phyloP scores from a whole-genome alignment of 2,888 invertebrate genomes.

The Drosophila nr. perissopoda region DNA sequence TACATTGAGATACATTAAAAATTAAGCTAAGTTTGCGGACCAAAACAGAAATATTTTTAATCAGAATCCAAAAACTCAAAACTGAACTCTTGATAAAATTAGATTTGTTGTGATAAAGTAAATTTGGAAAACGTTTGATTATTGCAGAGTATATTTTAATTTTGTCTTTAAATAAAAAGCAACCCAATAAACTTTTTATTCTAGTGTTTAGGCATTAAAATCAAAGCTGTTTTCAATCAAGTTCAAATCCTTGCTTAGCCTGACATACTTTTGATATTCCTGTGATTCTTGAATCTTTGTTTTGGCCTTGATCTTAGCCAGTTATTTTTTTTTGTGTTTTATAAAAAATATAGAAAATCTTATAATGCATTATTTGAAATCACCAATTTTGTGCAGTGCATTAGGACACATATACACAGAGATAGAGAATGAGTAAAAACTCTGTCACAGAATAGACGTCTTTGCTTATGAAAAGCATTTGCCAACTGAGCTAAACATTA shows the following conservation, averaged over 20 bases:
- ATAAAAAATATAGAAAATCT: no score
- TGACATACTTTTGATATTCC: not conserved
- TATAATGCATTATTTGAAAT: no score
- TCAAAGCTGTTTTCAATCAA: not conserved
- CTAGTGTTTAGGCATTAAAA: not conserved
- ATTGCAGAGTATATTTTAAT: not conserved
- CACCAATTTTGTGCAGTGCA: not conserved
- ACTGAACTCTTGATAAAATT: not conserved
- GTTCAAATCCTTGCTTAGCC: not conserved
- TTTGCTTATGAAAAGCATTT: conserved; percentile 46
- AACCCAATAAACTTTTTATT: accelerated
- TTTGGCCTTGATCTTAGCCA: no score
- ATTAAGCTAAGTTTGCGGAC: not conserved
- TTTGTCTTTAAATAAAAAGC: not conserved
- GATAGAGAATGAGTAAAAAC: not conserved
- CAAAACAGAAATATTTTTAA: not conserved
- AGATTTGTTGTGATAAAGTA: not conserved
- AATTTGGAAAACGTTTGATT: not conserved
- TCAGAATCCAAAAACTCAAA: no score
- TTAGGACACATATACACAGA: not conserved
- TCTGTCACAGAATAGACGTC: conserved; percentile 18
- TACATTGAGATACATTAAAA: not conserved
- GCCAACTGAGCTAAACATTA: conserved; percentile 47
- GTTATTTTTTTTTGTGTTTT: accelerated
- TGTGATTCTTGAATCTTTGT: not conserved